Base-by-base conservation (phyloP, 1,140 invertebrate species). In the Manduca sexta region DNA sequence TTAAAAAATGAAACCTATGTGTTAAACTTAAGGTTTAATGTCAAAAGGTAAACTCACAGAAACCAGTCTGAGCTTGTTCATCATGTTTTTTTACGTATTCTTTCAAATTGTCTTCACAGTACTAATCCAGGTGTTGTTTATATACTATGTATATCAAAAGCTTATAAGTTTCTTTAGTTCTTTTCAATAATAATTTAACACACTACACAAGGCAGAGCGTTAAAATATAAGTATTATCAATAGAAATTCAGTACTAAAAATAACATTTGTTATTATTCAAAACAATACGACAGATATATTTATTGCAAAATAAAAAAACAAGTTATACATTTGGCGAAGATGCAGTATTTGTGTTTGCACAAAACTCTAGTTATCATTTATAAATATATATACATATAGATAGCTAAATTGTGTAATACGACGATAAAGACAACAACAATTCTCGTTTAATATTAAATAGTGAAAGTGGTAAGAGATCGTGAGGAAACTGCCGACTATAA, bases 61-160 rank as follows among this genome's bases (percentile, higher is more conserved):
- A 69, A 78, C 69, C 71, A 50, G 69, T 73, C 70, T 59, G 64
- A 64, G 67, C 69, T 58, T 59, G 74, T 72, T 63, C 40, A 50
- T 51, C 55, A 38, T 48, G 56, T 59, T 65, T 68, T 70, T 60
- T 53, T 52, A 37, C 48, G 52, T 30, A 11, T 43, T 56, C 62
- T 38, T 61, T 59, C 56, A 52, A 34, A 57, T 52, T 58, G 26
- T 42, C 35, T 42, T 35, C 13, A 17, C 18, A 46, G 45, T 38
- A 29, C 18, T 5, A 29, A 46, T 5, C 21, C 35, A 46, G 18
- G 17, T 46, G 26, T 26, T n/a, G n/a, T n/a, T n/a, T n/a, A n/a
- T n/a, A n/a, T n/a, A n/a, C n/a, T n/a, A n/a, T n/a, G n/a, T n/a
- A n/a, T n/a, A n/a, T n/a, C n/a, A n/a, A n/a, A n/a, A n/a, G n/a